Base-by-base conservation (phyloP, 1,140 invertebrate genomes). In the Trachelipus rathkii region DNA sequence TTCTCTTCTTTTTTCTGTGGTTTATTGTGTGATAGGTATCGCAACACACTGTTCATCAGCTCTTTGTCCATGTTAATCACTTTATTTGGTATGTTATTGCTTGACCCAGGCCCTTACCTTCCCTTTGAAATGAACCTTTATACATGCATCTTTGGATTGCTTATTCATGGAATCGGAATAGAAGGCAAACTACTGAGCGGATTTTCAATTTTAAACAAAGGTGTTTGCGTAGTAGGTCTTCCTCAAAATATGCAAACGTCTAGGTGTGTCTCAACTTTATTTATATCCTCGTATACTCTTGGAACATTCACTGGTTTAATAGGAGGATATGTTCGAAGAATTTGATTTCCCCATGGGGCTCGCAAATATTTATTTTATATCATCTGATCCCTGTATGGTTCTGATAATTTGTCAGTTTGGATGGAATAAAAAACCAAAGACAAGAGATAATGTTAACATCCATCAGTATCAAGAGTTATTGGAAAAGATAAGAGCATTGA, bases 261-360 rank as follows among this genome's bases (percentile, higher is more conserved):
- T 79, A 92, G 92, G 0, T 84, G 95, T 44, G 90, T 95, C 68
- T 94, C 93, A 3, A 92, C 91, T 1, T 86, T 95, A 60, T 94
- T 92, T 92, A 93, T 93, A 0, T 93, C 92, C 10, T 90, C 91
- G 0, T 94, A 94, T 83, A 93, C 93, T 2, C 85, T 94, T 0
- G 93, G 93, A n/a, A 92, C 92, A 24, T 94, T 93, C 84, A 89
- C 93, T 43, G 92, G 92, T 0, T 92, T 91, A 0, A 85, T 93
- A 0, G 91, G 90, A 44, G 92, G 92, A 9, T 87, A 92, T 53
- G 0, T 89, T 90, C 77, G 91, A 95, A 79, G 87, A 85, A 70
- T 88, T 92, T 60, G 91, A 91, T 0, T 95, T 94, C 83, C n/a
- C 83, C 88, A 75, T 87, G 88, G 78, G 89, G 89, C 8, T 60